Evolutionary conservation across 2,113 vertebrate genomes (phyloP).

Genomic region (Toxotes chatareus): DNA sequence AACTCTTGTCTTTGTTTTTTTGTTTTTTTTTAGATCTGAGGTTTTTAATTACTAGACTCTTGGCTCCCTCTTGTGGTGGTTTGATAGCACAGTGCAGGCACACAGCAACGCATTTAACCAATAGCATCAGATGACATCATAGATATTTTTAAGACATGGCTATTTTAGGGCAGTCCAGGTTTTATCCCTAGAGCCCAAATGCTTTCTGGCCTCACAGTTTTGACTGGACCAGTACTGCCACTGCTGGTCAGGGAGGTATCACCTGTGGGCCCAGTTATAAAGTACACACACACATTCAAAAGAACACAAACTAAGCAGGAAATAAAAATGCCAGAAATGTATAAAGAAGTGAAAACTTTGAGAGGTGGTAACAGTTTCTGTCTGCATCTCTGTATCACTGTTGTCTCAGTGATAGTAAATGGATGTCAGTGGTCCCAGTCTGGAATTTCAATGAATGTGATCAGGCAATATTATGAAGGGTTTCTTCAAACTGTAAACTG

Average conservation of each 20-base stretch:
- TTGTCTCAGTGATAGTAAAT: not conserved
- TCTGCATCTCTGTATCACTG: not conserved
- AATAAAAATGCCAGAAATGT: not conserved
- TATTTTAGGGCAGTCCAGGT: conserved; percentile 63
- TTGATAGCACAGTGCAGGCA: conserved; percentile 4
- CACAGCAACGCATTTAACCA: conserved; percentile 5
- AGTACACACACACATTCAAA: conserved; percentile 5
- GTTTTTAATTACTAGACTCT: not conserved
- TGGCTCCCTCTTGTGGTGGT: conserved; percentile 73
- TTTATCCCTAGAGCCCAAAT: conserved; percentile 59
- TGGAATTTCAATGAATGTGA: not conserved
- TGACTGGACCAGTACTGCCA: conserved; percentile 60
- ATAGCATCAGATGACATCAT: conserved; percentile 61
- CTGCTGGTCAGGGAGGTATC: conserved; percentile 7
- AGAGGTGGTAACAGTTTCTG: not conserved
- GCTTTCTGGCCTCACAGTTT: conserved; percentile 59
- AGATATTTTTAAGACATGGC: conserved; percentile 63
- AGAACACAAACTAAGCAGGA: not conserved
- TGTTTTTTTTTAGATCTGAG: no score
- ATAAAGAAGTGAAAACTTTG: not conserved
- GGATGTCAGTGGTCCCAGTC: not conserved
- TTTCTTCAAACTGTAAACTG: not conserved
- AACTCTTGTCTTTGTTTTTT: not conserved
- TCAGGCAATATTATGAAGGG: not conserved
- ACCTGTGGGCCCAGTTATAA: conserved; percentile 29